These are phyloP conservation scores for Nemopilema nomurai DNA, from an alignment of 30 jellyfish, hydroid and myxozoan genomes.

Conservation along the genomic window DNA sequence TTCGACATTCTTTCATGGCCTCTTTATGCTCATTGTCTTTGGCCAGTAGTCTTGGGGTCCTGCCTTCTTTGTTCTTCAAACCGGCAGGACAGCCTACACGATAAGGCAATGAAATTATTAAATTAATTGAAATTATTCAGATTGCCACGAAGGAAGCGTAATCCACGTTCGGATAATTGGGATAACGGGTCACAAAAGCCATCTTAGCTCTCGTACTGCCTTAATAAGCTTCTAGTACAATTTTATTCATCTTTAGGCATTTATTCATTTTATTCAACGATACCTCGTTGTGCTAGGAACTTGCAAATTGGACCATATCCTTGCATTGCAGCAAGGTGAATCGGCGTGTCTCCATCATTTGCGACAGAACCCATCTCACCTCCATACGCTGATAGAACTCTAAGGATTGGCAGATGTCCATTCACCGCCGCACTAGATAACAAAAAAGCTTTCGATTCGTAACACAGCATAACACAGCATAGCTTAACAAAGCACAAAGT, in stretches of 20 bases:
- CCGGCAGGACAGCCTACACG: constrained; percentile 81
- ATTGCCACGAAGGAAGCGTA: too few species aligned
- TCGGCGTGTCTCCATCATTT: constrained; percentile 59
- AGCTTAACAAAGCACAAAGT: too few species aligned
- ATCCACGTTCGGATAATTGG: too few species aligned
- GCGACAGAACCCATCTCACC: constrained; percentile 58
- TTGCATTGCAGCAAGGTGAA: constrained; percentile 83
- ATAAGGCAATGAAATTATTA: not conserved
- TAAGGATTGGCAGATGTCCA: constrained; percentile 72
- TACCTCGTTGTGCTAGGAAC: constrained; percentile 91
- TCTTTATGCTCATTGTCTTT: constrained; percentile 79
- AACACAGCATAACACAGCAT: too few species aligned
- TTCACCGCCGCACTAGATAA: constrained; percentile 71
- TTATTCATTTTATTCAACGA: too few species aligned
- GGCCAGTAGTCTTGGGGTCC: constrained; percentile 78
- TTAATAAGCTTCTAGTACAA: too few species aligned
- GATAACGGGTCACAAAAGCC: too few species aligned
- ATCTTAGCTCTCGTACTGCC: too few species aligned
- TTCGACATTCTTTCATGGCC: constrained; percentile 85
- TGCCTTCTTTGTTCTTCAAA: constrained; percentile 71
- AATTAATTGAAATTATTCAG: not conserved
- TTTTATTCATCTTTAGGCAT: too few species aligned
- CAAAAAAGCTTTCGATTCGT: too few species aligned
- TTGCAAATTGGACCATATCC: constrained; percentile 89
- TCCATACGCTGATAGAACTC: constrained; percentile 76